Evolutionary conservation across 92 coral and sea anemone species (phyloP), one percentile per base, ranked within the genome.

Genomic region (Micromussa lordhowensis): DNA sequence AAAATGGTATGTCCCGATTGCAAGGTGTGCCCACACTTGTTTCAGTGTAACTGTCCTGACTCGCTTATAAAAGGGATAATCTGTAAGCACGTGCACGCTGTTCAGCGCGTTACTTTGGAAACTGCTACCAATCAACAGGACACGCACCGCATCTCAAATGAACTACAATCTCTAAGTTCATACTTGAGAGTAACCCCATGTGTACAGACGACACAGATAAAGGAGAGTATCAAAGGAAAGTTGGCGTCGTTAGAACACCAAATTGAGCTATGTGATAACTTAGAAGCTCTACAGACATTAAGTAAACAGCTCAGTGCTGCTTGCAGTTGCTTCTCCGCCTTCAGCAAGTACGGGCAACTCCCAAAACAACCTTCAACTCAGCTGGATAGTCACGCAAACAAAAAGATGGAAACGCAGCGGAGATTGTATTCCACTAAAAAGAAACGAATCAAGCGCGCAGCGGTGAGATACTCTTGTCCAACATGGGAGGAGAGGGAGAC

Each of bases 11-110:
- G 74, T 57, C 58, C 71, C 2, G 72, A 59, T 38, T 92, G 92
- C 70, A 77, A 82, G 30, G 83, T 82, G 4, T 88, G 91, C 80
- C 68, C 69, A 17, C 94, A 87, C 68, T 24, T 72, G 84, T 82
- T 87, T 36, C 40, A 44, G 30, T 91, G 91, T 31, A 82, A 29
- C 78, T 91, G 93, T 76, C 84, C 93, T n/a, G 93, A 91, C 85
- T 74, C 34, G 51, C 87, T 91, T 35, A 86, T 91, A 68, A 74
- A 48, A 68, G 78, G 59, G 5, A 86, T 87, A 2, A 86, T 91
- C 28, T 91, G 91, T 71, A 91, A 81, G 34, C 93, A 91, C 35
- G 75, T 91, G 21, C 91, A 86, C 69, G 82, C 75, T 12, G 84
- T 91, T 48, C 48, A 75, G 78, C 88, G 91, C 28, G 58, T 81